phyloP scores from a whole-genome alignment of 2,797 vertebrate species.

The Enteromius anoplus region DNA sequence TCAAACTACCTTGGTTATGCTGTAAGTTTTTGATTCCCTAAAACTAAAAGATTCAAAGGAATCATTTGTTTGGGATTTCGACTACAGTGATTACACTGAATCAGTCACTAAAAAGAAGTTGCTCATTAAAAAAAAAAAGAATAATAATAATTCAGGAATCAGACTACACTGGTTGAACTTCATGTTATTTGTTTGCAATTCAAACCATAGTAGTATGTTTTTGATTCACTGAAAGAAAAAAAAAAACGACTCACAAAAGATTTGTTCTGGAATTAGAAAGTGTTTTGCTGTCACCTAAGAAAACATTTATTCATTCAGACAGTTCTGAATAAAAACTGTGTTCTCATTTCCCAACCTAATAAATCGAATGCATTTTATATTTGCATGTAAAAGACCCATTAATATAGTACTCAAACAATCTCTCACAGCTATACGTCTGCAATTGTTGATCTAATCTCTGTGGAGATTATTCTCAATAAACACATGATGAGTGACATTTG shows the following conservation, averaged over 20 bases:
- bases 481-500: background rate
- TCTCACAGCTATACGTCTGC: background rate
- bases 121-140: background rate
- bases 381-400: background rate
- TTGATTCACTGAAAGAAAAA: background rate
- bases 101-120: background rate
- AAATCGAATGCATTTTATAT: background rate
- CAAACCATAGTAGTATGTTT: background rate
- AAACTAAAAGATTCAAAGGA: background rate
- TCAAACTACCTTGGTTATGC: background rate
- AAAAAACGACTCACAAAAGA: background rate
- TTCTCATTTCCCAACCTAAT: background rate
- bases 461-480: background rate
- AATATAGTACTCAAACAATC: background rate
- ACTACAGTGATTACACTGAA: background rate
- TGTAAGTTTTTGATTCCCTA: background rate
- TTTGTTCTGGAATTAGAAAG: background rate
- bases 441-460: conserved; percentile 9
- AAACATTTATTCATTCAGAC: background rate
- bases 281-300: background rate
- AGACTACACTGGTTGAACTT: background rate
- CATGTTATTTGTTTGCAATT: background rate
- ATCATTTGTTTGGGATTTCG: background rate
- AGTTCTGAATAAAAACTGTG: background rate
- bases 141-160: background rate